Base-by-base conservation (phyloP, 92 coral and sea anemone genomes). In the Zoanthus sociatus region DNA sequence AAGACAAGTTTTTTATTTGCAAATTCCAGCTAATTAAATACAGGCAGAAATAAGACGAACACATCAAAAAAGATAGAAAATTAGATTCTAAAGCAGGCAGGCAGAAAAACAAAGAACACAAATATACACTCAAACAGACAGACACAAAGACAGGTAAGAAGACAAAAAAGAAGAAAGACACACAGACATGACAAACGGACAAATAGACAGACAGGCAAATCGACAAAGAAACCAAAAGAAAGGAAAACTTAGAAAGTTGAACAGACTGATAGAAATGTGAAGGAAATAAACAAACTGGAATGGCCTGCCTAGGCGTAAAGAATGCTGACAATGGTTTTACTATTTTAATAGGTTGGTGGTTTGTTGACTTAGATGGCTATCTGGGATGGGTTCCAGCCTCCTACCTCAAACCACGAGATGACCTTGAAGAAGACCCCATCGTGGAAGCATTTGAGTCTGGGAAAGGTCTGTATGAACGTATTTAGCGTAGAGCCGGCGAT, bases 311-410 rank as follows among this genome's bases (percentile, higher is more conserved):
- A 0, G 8, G 16, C 16, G 20, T 3, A 3, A 63, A 63, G 3
- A 4, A 26, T 20, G 42, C 42, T 37, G 1, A 37, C 42, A 37
- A 37, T 37, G 1, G 31, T 63, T 26, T 63, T 7, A 16, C 7
- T 63, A 16, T 63, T 5, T 20, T 63, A 15, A 30, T 33, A 96
- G 99, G 99, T 61, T 97, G 99, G 99, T 97, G 99, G 99, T 97
- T 97, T 83, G 98, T 97, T 26, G 98, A 97, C 78, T 95, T 97
- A 83, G 99, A 97, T 60, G 94, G 95, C 11, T 95, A 92, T 73
- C 91, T 95, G 76, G 99, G 99, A 60, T 97, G 99, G 99, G 94
- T 95, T 72, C 99, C 99, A 87, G 99, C 99, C 16, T 97, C 99
- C 3, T 93, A 92, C 78, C 92, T 97, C 31, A 95, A 93, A 71